These are phyloP conservation scores for Enoplolaimus lenunculus DNA, from an alignment of 2,888 invertebrate genomes.

Conservation along the genomic window DNA sequence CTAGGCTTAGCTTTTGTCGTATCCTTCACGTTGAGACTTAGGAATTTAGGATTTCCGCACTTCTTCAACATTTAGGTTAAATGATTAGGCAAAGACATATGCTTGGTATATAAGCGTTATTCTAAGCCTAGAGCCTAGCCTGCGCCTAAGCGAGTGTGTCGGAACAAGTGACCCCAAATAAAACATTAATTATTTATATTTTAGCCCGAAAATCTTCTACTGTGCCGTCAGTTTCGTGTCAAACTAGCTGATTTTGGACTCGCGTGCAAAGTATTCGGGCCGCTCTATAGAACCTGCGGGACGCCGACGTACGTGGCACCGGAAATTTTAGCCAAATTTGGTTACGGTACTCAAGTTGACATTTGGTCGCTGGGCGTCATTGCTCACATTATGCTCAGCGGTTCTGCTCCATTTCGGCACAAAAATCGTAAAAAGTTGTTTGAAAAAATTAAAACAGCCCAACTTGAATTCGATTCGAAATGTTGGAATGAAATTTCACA, in stretches of 20 bases:
- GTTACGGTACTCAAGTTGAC: conserved; percentile 47
- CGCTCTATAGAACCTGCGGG: conserved; percentile 47
- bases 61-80: too few relatives aligned
- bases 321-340: conserved; percentile 46
- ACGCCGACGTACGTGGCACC: conserved; percentile 49
- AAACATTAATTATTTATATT: too few relatives aligned
- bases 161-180: too few relatives aligned
- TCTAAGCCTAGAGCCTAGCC: too few relatives aligned
- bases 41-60: too few relatives aligned
- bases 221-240: conserved; percentile 29
- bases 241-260: conserved; percentile 48
- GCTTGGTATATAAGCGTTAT: too few relatives aligned
- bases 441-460: conserved; percentile 45
- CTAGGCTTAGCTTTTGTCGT: too few relatives aligned
- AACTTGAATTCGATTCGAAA: conserved; percentile 43
- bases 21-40: too few relatives aligned
- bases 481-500: conserved; percentile 43
- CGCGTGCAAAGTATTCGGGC: conserved; percentile 46
- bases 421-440: conserved; percentile 45
- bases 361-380: conserved; percentile 49
- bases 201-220: conserved; percentile 33
- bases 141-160: too few relatives aligned
- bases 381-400: conserved; percentile 46
- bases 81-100: too few relatives aligned
- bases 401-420: conserved; percentile 47